Base-by-base conservation (phyloP, 2,888 invertebrate genomes). In the Scaptomyza polygonia region DNA sequence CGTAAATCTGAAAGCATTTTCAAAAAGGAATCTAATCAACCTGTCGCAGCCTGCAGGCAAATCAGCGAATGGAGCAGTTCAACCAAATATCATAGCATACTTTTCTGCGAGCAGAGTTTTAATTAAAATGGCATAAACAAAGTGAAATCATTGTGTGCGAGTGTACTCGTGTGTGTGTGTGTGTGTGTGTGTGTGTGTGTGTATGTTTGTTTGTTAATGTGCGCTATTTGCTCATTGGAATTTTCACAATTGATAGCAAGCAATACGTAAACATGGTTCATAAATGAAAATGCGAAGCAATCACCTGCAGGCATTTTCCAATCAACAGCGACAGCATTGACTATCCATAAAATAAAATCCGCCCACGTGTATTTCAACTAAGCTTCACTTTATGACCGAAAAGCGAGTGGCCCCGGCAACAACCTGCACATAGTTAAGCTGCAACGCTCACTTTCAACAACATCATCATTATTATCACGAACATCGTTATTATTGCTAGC, bases 221-320 rank as follows among this genome's bases (percentile, higher is more conserved):
- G 54, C 52, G 56, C 30, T 44, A 67, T 66, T 68, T 68, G 57
- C 52, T 65, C 74, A 74, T 55, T 76, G 72, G 12, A 62, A 67
- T 30, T 44, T 44, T 52, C 48, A 47, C 57, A 67, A 68, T 58
- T 64, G 59, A 42, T 63, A 27, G 42, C 61, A 54, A 27, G 42
- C 61, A 54, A 61, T 56, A 39, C 52, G 47, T 56, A 68, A 57
- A 49, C 59, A 68, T 48, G 45, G 62, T 67, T 66, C 75, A 82
- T 77, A 86, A 81, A 79, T 84, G 85, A 72, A 79, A 79, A 78
- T 68, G 68, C 61, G 69, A 67, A 58, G 65, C 79, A 86, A 84
- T 86, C 82, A 86, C 82, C 86, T 84, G 79, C 82, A 82, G 86
- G 75, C 62, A 77, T 83, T 75, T 86, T 72, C 70, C 86, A 82